Conservation (phyloP, 1,140 invertebrate genomes). For the Lineus longissimus region DNA sequence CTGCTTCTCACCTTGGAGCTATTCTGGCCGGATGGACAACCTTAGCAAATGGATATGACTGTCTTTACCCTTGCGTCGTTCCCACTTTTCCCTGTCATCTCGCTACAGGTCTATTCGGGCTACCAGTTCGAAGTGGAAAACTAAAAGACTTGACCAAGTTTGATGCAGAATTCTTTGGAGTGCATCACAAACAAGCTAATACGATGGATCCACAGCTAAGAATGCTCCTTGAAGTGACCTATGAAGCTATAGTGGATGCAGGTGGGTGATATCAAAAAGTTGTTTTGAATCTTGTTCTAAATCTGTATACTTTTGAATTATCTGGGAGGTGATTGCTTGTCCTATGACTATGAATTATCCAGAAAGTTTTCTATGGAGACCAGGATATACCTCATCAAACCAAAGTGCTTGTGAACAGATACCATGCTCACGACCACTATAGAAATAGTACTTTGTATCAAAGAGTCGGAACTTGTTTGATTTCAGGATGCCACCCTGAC, state of each 20-base stretch:
- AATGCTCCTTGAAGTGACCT: conserved; percentile 84
- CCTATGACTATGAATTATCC: not conserved
- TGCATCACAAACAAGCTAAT: conserved; percentile 87
- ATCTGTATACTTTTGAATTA: not conserved
- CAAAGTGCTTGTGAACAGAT: too few species aligned
- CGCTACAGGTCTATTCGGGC: conserved; percentile 65
- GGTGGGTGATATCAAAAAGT: conserved; percentile 59
- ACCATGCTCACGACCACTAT: too few species aligned
- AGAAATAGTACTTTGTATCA: too few species aligned
- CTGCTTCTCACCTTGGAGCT: too few species aligned
- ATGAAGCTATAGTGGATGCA: conserved; percentile 92
- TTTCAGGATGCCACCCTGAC: conserved; percentile 54
- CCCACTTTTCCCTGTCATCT: not conserved
- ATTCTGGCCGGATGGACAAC: too few species aligned
- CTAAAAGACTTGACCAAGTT: conserved; percentile 82
- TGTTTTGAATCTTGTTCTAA: not conserved
- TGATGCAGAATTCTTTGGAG: conserved; percentile 90
- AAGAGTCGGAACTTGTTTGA: too few species aligned
- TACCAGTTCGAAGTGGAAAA: conserved; percentile 83
- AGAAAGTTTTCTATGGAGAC: too few species aligned
- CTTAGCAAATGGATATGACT: too few species aligned
- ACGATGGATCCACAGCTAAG: conserved; percentile 93
- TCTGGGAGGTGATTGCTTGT: too few species aligned
- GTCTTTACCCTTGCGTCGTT: too few species aligned
- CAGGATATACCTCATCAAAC: too few species aligned